Evolutionary conservation across 2,113 vertebrate genomes (phyloP), one percentile per base, ranked within the genome.

Genomic region (Geothlypis trichas): DNA sequence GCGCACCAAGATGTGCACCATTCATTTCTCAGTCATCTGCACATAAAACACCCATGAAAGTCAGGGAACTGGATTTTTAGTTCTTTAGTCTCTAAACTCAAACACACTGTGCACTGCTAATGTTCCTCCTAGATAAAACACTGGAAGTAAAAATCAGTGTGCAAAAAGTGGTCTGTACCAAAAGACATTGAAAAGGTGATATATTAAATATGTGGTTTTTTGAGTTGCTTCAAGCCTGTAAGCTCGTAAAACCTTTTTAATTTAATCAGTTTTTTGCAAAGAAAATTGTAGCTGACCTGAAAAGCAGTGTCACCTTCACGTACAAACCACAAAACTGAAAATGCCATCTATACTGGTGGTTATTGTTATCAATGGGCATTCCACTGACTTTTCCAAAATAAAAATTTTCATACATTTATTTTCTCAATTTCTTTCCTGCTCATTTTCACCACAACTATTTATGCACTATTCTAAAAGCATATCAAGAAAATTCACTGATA

Each of bases 201-300:
- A 9, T 20, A 84, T 61, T 77, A 75, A 90, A 63, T 71, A 72
- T 0, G 0, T 51, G 7, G 3, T 62, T 58, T 69, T 63, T 22
- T 44, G 24, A 90, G 6, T 49, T 31, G 11, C 5, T 49, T 81
- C 47, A 62, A 84, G 26, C 10, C 15, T 27, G 5, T 47, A 74
- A 69, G 59, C 7, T 82, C 5, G 18, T 58, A 86, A 67, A 74
- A 10, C 0, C 1, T 67, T 67, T 62, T 67, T 58, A 30, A 22
- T 62, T 15, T 15, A 42, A 58, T 39, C 7, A 20, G 7, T 59
- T 3, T 33, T 87, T 59, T 0, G 0, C 37, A 74, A 35, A 69
- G 15, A 69, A 41, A 87, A 6, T 27, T 90, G 17, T 35, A 62
- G 7, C 11, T 77, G 21, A 62, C 46, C 37, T 82, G 42, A 78